A percentile compares a stretch with the other conserved stretches of the same genome.
Conservation (phyloP, 2,888 invertebrate species). For the Lymantria dispar region DNA sequence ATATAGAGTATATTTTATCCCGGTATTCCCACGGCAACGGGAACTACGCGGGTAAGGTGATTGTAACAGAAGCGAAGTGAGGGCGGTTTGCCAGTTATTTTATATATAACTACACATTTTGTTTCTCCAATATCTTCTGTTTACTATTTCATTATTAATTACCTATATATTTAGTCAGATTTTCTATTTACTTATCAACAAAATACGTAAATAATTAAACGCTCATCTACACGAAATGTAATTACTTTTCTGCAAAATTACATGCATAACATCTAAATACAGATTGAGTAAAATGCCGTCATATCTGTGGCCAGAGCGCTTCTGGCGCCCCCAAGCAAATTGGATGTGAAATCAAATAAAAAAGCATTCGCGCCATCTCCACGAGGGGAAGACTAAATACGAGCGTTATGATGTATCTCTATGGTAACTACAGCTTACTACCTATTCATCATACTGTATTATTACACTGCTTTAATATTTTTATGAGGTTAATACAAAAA, state of each 20-base stretch:
- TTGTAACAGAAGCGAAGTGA: no score
- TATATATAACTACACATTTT: no score
- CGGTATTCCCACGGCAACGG: no score
- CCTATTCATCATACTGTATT: slow-evolving; percentile 10
- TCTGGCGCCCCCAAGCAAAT: slow-evolving; percentile 64
- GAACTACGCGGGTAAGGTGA: no score
- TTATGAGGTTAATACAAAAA: not conserved
- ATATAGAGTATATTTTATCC: no score
- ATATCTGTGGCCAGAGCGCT: slow-evolving; percentile 52
- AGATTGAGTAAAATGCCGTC: slow-evolving; percentile 18
- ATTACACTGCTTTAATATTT: not conserved
- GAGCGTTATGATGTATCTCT: slow-evolving; percentile 32
- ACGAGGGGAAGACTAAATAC: slow-evolving; percentile 34
- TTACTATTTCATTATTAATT: no score
- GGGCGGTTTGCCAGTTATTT: no score
- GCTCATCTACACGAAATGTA: not conserved
- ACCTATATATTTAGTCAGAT: no score
- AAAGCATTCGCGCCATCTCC: slow-evolving; percentile 58
- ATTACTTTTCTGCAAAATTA: not conserved
- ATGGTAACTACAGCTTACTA: slow-evolving; percentile 18
- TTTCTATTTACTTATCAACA: no score
- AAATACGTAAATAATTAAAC: no score
- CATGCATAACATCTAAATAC: slow-evolving; percentile 5
- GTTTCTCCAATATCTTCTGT: no score
- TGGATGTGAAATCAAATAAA: slow-evolving; percentile 78